phyloP scores from a whole-genome alignment of 1,140 invertebrate genomes.

The Drosophila parvula region DNA sequence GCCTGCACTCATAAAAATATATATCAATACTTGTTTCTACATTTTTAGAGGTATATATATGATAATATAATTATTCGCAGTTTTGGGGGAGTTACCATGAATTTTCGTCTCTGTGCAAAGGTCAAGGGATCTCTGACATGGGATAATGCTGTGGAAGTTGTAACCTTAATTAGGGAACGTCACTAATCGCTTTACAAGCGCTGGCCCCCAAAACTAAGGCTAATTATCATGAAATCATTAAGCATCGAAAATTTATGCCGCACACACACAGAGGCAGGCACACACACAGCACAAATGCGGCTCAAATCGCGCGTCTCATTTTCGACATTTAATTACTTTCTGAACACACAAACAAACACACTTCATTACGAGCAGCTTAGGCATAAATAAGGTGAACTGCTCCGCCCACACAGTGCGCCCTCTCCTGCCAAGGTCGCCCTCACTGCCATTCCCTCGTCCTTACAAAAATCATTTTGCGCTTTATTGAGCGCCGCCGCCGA shows the following conservation, averaged over 20 bases:
- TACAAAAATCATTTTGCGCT: constrained; percentile 64
- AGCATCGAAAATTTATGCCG: constrained; percentile 73
- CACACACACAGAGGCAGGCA: constrained; percentile 39
- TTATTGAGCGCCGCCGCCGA: constrained; percentile 53
- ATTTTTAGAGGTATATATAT: too few relatives aligned
- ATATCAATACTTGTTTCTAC: neutral
- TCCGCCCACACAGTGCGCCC: neutral
- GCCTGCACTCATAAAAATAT: constrained; percentile 1
- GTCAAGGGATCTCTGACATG: constrained; percentile 28
- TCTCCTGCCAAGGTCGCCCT: neutral
- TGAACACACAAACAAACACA: constrained; percentile 44
- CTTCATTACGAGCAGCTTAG: constrained; percentile 73
- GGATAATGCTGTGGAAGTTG: constrained; percentile 62
- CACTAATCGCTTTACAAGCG: constrained; percentile 76
- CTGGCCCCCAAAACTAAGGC: constrained; percentile 60
- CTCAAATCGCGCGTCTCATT: constrained; percentile 73
- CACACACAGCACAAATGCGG: constrained; percentile 20
- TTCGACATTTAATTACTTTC: constrained; percentile 78
- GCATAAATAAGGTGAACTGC: constrained; percentile 28
- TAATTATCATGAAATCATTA: constrained; percentile 82
- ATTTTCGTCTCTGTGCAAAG: neutral
- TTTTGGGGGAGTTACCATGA: too few relatives aligned
- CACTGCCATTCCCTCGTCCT: neutral
- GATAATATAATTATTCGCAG: too few relatives aligned
- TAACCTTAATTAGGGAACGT: constrained; percentile 73